Percentiles rank a stretch among this genome's conserved stretches.
Conservation (phyloP, 1,140 invertebrate genomes). For the Teleopsis dalmanni region DNA sequence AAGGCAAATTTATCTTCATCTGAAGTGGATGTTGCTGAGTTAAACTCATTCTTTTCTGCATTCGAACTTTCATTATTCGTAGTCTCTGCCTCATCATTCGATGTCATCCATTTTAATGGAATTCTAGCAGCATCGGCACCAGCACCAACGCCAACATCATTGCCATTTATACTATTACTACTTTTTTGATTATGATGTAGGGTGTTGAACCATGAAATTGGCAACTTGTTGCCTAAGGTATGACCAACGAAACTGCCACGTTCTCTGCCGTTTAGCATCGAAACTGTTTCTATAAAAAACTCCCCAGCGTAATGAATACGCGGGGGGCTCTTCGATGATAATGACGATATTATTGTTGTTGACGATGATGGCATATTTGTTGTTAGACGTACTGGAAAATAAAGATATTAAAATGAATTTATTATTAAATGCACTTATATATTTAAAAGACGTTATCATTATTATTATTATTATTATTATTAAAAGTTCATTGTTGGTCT, state of each 20-base stretch:
- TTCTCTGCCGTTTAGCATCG: slow-evolving; percentile 9
- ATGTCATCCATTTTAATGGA: not conserved
- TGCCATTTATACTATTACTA: not conserved
- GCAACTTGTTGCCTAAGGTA: slow-evolving; percentile 14
- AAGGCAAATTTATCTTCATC: slow-evolving; percentile 5
- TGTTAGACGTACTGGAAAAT: too few species aligned
- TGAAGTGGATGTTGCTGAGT: slow-evolving; percentile 6
- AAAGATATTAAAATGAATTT: too few species aligned
- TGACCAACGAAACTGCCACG: slow-evolving; percentile 16
- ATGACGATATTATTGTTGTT: slow-evolving; percentile 1
- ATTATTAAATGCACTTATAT: too few species aligned
- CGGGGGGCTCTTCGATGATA: not conserved
- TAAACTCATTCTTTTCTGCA: slow-evolving; percentile 8
- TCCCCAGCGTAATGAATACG: slow-evolving; percentile 10
- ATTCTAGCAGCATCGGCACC: not conserved
- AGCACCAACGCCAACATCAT: not conserved
- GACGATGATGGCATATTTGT: not conserved
- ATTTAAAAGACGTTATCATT: too few species aligned
- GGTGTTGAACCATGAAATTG: slow-evolving; percentile 16
- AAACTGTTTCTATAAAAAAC: slow-evolving; percentile 15
- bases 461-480: too few species aligned
- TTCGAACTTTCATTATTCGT: slow-evolving; percentile 3
- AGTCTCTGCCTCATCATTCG: not conserved
- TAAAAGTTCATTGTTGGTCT: too few species aligned
- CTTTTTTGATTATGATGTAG: slow-evolving; percentile 2